A percentile compares a stretch with the other conserved stretches of the same genome.
phyloP scores from a whole-genome alignment of 2,797 vertebrate genomes.

The Lates japonicus region DNA sequence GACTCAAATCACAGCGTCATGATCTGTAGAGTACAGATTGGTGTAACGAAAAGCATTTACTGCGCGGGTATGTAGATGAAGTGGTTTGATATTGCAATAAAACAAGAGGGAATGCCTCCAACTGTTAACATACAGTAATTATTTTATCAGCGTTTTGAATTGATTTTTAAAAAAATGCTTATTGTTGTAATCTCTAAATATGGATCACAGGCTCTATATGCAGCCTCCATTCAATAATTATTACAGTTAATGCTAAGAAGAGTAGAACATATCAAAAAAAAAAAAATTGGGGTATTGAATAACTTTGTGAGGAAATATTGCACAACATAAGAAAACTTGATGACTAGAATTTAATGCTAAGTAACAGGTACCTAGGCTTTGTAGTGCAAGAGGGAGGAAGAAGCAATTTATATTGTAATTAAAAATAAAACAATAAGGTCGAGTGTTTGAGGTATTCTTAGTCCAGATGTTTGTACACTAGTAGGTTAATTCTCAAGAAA shows the following conservation, averaged over 20 bases:
- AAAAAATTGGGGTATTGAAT: constrained; percentile 77
- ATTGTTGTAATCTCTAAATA: constrained; percentile 73
- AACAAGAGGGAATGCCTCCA: constrained; percentile 74
- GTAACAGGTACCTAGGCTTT: constrained; percentile 83
- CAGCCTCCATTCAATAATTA: constrained; percentile 69
- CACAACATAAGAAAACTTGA: constrained; percentile 79
- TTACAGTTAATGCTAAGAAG: constrained; percentile 77
- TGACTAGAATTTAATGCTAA: constrained; percentile 79
- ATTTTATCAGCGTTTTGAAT: constrained; percentile 77
- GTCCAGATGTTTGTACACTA: constrained; percentile 83
- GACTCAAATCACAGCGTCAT: constrained; percentile 40
- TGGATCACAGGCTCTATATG: constrained; percentile 66
- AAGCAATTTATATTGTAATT: constrained; percentile 83
- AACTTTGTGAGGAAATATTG: constrained; percentile 83
- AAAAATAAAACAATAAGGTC: constrained; percentile 77
- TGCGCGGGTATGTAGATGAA: constrained; percentile 67
- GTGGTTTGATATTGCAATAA: constrained; percentile 85
- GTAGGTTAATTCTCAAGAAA: constrained; percentile 79
- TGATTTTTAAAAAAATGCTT: constrained; percentile 65
- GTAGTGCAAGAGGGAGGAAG: constrained; percentile 71
- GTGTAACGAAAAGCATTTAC: constrained; percentile 75
- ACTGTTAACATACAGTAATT: constrained; percentile 72
- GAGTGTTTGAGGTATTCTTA: constrained; percentile 83
- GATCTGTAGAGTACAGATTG: constrained; percentile 65
- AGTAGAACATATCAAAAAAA: constrained; percentile 86